A percentile compares a stretch with the other conserved stretches of the same genome.
Evolutionary conservation across 2,797 vertebrate species (phyloP).

Genomic region (Fundulus diaphanus): DNA sequence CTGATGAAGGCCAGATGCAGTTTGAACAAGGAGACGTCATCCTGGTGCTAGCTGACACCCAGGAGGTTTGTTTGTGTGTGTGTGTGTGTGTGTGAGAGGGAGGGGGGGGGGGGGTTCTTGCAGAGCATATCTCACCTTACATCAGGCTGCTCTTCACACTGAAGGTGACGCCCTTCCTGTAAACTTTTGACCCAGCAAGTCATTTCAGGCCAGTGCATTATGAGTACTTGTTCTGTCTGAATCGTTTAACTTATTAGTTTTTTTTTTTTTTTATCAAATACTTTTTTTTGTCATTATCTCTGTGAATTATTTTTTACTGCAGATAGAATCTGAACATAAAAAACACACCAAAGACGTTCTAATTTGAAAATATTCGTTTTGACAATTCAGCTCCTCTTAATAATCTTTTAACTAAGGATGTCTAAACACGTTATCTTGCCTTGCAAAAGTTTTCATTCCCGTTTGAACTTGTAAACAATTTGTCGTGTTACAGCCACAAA

Average conservation of each 20-base stretch:
- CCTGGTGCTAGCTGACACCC: constrained; percentile 61
- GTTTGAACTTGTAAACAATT: background rate
- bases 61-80: constrained; percentile 57
- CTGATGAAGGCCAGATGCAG: constrained; percentile 66
- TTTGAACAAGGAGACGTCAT: constrained; percentile 77
- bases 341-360: background rate
- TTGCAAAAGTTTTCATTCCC: too few species aligned
- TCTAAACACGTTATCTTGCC: too few species aligned
- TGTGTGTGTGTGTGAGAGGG: constrained; percentile 32
- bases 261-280: background rate
- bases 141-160: background rate
- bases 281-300: background rate
- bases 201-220: background rate
- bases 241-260: background rate
- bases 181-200: background rate
- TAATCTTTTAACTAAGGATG: too few species aligned
- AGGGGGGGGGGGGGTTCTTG: constrained; percentile 25
- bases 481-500: background rate
- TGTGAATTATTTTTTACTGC: background rate
- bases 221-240: background rate
- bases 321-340: too few species aligned
- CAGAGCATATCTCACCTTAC: constrained; percentile 9
- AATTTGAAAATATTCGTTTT: background rate
- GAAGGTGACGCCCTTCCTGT: constrained; percentile 13
- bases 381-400: background rate